These are phyloP conservation scores for Oxyteleia sp. DNA, from an alignment of 2,888 invertebrate species.

Conservation along the genomic window DNA sequence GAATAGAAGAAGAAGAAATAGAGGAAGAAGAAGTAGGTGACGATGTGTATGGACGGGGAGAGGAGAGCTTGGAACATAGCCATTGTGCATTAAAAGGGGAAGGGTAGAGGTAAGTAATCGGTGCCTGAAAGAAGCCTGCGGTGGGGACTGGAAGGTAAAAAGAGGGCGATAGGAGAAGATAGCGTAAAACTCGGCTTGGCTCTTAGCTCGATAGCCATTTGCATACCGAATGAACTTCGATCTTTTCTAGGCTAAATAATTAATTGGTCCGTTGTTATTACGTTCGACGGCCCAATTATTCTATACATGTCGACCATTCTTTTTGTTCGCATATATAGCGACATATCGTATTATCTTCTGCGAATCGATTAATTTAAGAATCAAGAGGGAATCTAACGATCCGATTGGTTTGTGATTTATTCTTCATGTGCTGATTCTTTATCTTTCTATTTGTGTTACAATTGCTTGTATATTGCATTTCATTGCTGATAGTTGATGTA, in stretches of 20 bases:
- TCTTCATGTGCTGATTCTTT: no score
- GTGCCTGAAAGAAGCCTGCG: constrained; percentile 55
- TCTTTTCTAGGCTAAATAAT: constrained; percentile 78
- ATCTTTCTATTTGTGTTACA: no score
- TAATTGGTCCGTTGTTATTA: constrained; percentile 75
- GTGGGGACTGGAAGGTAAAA: constrained; percentile 63
- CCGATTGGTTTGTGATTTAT: not conserved
- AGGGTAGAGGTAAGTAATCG: constrained; percentile 59
- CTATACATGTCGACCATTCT: constrained; percentile 37
- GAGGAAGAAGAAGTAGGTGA: constrained; percentile 67
- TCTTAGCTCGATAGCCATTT: constrained; percentile 79
- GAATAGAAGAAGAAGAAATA: no score
- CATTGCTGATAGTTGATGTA: no score
- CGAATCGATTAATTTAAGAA: constrained; percentile 42
- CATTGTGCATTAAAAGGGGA: constrained; percentile 50
- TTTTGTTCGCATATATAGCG: constrained; percentile 37
- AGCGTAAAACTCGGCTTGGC: constrained; percentile 75
- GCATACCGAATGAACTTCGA: constrained; percentile 81
- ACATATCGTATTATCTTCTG: constrained; percentile 37
- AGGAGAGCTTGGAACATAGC: constrained; percentile 55
- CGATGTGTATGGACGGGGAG: constrained; percentile 22
- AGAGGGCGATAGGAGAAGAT: constrained; percentile 70
- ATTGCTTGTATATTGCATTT: no score
- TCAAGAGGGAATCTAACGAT: constrained; percentile 13
- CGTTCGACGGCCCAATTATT: constrained; percentile 73